A percentile compares a stretch with the other conserved stretches of the same genome.
These are phyloP conservation scores for Cotesia chilonis DNA, from an alignment of 1,140 invertebrate species.

Conservation along the genomic window DNA sequence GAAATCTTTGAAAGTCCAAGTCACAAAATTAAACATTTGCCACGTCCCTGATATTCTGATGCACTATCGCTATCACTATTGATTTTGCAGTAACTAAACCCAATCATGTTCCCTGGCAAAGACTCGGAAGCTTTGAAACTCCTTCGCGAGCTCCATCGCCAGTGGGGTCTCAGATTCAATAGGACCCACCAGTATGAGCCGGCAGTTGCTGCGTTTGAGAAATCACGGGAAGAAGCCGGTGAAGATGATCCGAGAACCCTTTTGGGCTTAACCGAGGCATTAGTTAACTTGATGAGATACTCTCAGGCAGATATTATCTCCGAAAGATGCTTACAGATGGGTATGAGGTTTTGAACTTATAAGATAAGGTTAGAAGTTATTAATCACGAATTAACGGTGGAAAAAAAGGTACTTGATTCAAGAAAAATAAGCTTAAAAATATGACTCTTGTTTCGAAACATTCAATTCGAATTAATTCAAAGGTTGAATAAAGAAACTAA, in stretches of 20 bases:
- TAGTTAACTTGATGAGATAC: conserved; percentile 46
- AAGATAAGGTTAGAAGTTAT: too few relatives aligned
- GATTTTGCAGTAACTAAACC: too few relatives aligned
- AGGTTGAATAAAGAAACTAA: too few relatives aligned
- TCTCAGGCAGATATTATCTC: conserved; percentile 42
- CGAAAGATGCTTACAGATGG: conserved; percentile 48
- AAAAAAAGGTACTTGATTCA: too few relatives aligned
- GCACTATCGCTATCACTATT: too few relatives aligned
- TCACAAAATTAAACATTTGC: too few relatives aligned
- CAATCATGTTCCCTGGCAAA: conserved; percentile 24
- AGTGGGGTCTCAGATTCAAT: conserved; percentile 52
- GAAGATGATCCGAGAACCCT: conserved; percentile 47
- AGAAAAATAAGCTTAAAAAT: too few relatives aligned
- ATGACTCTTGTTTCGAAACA: too few relatives aligned
- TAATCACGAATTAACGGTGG: too few relatives aligned
- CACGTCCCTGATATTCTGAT: too few relatives aligned
- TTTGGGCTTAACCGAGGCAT: conserved; percentile 44
- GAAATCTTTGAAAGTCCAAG: not conserved
- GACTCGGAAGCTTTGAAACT: conserved; percentile 40
- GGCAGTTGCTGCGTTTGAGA: conserved; percentile 48
- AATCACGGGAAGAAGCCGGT: conserved; percentile 42
- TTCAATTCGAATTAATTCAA: too few relatives aligned
- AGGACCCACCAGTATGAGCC: conserved; percentile 37
- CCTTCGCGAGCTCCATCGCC: conserved; percentile 49
- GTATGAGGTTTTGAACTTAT: conserved; percentile 38